Evolutionary conservation across 1,140 invertebrate species (phyloP).

Genomic region (Sitobion miscanthi): DNA sequence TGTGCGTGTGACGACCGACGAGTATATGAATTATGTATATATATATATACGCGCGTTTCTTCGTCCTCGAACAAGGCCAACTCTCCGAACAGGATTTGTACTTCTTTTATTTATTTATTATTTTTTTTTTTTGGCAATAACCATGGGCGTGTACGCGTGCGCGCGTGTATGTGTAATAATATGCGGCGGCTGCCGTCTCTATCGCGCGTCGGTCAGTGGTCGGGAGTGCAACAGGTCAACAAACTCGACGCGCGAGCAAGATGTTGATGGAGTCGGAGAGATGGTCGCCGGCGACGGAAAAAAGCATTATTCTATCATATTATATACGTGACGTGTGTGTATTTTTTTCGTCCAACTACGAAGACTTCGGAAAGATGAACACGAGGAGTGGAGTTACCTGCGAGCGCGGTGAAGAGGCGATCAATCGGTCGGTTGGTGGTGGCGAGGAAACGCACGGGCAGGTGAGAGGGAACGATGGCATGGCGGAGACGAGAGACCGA

Average conservation of each 20-base stretch:
- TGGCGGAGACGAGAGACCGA: constrained; percentile 1
- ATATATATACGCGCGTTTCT: not conserved
- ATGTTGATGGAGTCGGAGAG: not conserved
- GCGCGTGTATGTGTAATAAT: not conserved
- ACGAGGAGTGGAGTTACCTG: not conserved
- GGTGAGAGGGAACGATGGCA: constrained; percentile 6
- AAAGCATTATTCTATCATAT: not conserved
- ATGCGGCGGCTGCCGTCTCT: not conserved
- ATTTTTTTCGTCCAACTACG: not conserved
- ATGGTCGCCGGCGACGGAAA: constrained; percentile 16
- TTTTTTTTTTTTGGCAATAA: constrained; percentile 26
- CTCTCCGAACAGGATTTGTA: constrained; percentile 34
- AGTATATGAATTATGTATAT: not conserved
- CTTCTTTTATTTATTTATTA: constrained; percentile 24
- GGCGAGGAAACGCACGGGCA: not conserved
- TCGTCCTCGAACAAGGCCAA: constrained; percentile 54
- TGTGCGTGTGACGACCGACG: not conserved
- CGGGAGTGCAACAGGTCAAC: constrained; percentile 54
- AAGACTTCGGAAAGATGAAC: not conserved
- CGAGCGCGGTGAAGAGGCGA: not conserved
- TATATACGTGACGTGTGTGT: not conserved
- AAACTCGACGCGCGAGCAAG: constrained; percentile 16
- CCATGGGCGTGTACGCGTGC: not conserved
- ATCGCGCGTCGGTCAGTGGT: constrained; percentile 33
- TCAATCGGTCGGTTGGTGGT: not conserved